Base-by-base conservation (phyloP, 2,113 vertebrate species). In the Alethe diademata region DNA sequence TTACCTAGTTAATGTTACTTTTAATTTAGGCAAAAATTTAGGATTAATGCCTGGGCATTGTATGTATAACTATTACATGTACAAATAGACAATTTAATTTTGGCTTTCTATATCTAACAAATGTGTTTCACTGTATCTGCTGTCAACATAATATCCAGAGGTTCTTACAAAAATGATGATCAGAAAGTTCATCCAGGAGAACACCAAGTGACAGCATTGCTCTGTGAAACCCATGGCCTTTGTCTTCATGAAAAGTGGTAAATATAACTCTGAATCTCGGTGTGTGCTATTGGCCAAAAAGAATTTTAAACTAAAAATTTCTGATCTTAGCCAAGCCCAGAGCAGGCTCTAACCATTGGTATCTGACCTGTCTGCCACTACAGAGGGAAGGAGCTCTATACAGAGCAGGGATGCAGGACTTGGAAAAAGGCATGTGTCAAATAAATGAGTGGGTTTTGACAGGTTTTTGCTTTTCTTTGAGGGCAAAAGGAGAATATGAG, bases 311-410 rank as follows among this genome's bases (percentile, higher is more conserved):
- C 8, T 0, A 6, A 5, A 78, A 74, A 7, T 89, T 80, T 85
- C 31, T 71, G 17, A 50, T 91, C n/a, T 78, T 42, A 8, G 24
- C 45, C 18, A 45, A 78, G 45, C 48, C 47, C 0, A 3, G 51
- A 71, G 60, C 79, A 24, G 25, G n/a, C 26, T 90, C 28, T 85
- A 47, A 45, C 29, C 18, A 18, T 9, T 91, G 88, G 35, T 73
- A 11, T 86, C 85, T 94, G 94, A 90, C 84, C 81, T 72, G 31
- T 58, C 85, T 91, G 64, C 90, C 81, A 53, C 88, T 86, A 64
- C 85, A 93, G 92, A 94, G 88, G 92, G 92, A 94, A 43, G 62
- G 67, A 92, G 67, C 85, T 90, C 74, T 82, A 1, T 14, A 60
- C n/a, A 36, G 66, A 76, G 45, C 33, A 69, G 66, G 70, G 66